Base-by-base conservation (phyloP, 1,140 invertebrate genomes). In the Cydia splendana region DNA sequence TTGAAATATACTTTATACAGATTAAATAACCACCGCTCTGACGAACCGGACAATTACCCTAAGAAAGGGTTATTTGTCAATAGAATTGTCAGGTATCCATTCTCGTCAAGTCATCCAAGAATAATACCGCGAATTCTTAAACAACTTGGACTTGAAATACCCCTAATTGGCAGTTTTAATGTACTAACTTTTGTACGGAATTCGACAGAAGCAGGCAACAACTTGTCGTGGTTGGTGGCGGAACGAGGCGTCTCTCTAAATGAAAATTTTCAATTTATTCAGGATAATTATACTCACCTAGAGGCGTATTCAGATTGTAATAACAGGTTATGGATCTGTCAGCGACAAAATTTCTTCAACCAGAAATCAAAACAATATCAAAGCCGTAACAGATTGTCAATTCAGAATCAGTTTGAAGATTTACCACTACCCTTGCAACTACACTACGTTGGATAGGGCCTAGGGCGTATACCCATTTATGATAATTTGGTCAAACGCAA, bases 91-190 rank as follows among this genome's bases (percentile, higher is more conserved):
- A 85, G 87, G 86, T 84, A 87, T 86, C 82, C 80, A 84, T 85
- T 82, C 78, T 83, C 81, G 81, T 84, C 78, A 71, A 71, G 67
- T 91, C 91, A 90, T 90, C 87, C 87, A 90, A 88, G 85, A 89
- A 86, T 90, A 91, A 92, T 92, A 91, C 91, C 85, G 85, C 81
- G 85, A 91, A 91, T 91, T 91, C 89, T 90, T 88, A 91, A 91
- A 90, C 88, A 91, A 91, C 85, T 90, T 86, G 85, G 88, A 92
- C 87, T 92, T 92, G 85, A 92, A 92, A 91, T 91, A 89, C 84
- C 83, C 85, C 85, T 92, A 92, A 92, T 91, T 92, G 91, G 90
- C 91, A 92, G 89, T 89, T 91, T 91, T 91, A 92, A 91, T 92
- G 87, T 91, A 90, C 88, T 90, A 91, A 92, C 89, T 92, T 92